Base-by-base conservation (phyloP, 2,113 vertebrate genomes). In the Acinonyx jubatus region DNA sequence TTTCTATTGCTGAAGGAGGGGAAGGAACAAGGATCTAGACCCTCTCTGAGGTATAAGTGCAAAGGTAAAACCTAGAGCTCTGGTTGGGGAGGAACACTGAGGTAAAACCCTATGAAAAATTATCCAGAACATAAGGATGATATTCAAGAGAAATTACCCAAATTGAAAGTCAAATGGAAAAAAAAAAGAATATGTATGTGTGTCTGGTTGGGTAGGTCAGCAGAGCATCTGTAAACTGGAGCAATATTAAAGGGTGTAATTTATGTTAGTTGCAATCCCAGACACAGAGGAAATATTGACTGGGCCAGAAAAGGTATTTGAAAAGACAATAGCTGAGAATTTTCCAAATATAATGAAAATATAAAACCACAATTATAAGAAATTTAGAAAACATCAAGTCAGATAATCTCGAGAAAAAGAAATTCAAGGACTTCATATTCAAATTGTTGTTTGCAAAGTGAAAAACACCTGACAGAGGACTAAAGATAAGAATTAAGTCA, bases 241-340 rank as follows among this genome's bases (percentile, higher is more conserved):
- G 7, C 9, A 14, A 13, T 21, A 7, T 57, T 15, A 13, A 33
- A 76, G 66, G 45, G 1, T 7, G 0, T 15, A 4, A 31, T 0
- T 15, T 15, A 48, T 0, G 3, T 71, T 7, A 3, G 31, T 31
- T n/a, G 31, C 18, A 76, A 69, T 14, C 65, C 19, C 57, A 31
- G 16, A 45, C 36, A 31, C 23, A 89, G 36, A 41, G 57, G 29
- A 63, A n/a, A 61, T 1, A 29, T 14, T 11, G 6, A 78, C 68
- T 3, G 3, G 10, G 1, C 1, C 27, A 57, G 52, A 68, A 76
- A 36, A 61, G 41, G 71, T 55, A 76, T 3, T 4, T 38, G 25
- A 66, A 19, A 38, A 45, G 36, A 36, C 1, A 36, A 7, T 12
- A 66, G 15, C 14, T 36, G 48, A 85, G 19, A 69, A 69, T 57